phyloP scores from a whole-genome alignment of 1,140 invertebrate genomes.

The Pseudomyrmex pallidus region DNA sequence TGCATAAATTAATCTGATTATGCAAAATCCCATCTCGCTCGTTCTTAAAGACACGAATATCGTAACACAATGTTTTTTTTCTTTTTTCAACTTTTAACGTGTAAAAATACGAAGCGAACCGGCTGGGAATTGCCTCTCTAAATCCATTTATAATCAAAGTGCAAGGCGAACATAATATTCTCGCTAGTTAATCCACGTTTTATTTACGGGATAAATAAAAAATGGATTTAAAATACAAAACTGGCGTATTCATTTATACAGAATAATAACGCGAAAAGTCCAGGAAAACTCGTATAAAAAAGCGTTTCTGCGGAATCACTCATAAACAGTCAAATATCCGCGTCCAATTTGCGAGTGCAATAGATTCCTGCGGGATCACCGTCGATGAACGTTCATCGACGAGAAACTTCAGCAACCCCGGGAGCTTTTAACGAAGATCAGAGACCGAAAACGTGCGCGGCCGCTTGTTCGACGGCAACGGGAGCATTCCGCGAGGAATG shows the following conservation, averaged over 20 bases:
- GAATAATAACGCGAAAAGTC: neutral
- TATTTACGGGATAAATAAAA: neutral
- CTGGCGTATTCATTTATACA: too few relatives aligned
- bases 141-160: neutral
- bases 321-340: conserved; percentile 30
- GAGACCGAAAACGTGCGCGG: conserved; percentile 17
- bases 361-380: conserved; percentile 44
- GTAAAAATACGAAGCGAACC: conserved; percentile 9
- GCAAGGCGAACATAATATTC: neutral
- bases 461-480: conserved; percentile 29
- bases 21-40: conserved; percentile 20
- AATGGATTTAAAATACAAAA: too few relatives aligned
- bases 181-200: neutral
- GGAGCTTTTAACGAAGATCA: conserved; percentile 46
- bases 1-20: conserved; percentile 49
- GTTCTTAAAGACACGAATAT: conserved; percentile 10
- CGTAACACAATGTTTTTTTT: conserved; percentile 27
- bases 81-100: conserved; percentile 4
- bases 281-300: neutral
- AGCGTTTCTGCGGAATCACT: neutral
- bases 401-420: conserved; percentile 18
- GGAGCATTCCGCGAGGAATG: conserved; percentile 58
- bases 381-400: conserved; percentile 44
- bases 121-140: neutral
- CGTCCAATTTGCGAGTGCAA: conserved; percentile 40